Evolutionary conservation across 2,113 vertebrate genomes (phyloP).

Genomic region (Sinocyclocheilus rhinocerous): DNA sequence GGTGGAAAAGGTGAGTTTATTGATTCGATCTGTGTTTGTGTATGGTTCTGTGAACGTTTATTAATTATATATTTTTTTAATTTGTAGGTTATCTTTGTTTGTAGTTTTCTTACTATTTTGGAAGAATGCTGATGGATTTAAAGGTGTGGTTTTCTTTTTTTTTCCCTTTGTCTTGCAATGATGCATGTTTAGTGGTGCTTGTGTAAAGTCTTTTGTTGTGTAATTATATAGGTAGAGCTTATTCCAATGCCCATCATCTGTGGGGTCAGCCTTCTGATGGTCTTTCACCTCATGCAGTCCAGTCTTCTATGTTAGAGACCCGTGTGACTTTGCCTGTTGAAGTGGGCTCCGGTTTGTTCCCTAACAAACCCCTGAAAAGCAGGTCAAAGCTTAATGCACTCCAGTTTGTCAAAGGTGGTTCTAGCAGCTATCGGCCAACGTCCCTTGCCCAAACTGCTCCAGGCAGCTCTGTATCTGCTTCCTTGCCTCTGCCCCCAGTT

Average conservation of each 20-base stretch:
- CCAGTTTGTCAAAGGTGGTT: not conserved
- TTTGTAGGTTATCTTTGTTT: not conserved
- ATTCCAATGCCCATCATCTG: too few species aligned
- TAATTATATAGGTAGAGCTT: too few species aligned
- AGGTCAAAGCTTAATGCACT: not conserved
- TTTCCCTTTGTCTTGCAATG: too few species aligned
- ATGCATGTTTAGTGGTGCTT: too few species aligned
- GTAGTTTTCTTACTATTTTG: not conserved
- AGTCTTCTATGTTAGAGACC: too few species aligned
- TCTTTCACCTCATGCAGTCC: too few species aligned
- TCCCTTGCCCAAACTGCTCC: not conserved
- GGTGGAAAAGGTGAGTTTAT: not conserved
- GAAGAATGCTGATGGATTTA: not conserved
- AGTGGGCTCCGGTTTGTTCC: not conserved
- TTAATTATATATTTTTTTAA: not conserved
- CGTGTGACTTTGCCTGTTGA: not conserved
- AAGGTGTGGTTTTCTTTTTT: not conserved
- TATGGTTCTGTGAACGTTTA: not conserved
- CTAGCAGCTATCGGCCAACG: not conserved
- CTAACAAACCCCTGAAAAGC: not conserved
- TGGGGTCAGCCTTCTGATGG: too few species aligned
- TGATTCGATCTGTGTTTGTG: not conserved
- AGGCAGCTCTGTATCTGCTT: not conserved
- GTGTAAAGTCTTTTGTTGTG: too few species aligned
- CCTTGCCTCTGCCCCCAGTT: not conserved